Percentiles rank a stretch among this genome's conserved stretches.
Evolutionary conservation across 2,888 invertebrate genomes (phyloP).

Genomic region (Pollenia labialis): DNA sequence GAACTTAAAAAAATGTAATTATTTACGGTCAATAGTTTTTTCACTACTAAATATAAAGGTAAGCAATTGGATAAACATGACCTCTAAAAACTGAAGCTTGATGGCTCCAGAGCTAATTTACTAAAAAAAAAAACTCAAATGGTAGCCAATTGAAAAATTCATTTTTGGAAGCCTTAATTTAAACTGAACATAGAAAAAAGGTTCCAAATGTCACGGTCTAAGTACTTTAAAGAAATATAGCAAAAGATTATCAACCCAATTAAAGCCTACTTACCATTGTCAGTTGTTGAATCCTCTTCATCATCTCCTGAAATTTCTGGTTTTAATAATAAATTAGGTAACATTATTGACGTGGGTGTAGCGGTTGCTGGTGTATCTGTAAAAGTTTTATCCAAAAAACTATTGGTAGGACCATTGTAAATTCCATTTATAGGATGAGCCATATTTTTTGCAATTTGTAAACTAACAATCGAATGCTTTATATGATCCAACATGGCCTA

Average conservation of each 20-base stretch:
- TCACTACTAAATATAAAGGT: too few species aligned
- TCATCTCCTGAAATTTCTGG: slow-evolving; percentile 76
- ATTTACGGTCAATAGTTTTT: too few species aligned
- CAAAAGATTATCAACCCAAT: neutral
- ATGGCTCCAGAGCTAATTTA: too few species aligned
- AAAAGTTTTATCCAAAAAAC: slow-evolving; percentile 54
- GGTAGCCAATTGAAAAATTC: too few species aligned
- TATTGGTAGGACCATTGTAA: slow-evolving; percentile 88
- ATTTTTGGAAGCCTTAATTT: too few species aligned
- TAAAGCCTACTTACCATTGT: slow-evolving; percentile 78
- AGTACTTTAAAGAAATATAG: too few species aligned
- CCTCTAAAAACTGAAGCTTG: too few species aligned
- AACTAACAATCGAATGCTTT: slow-evolving; percentile 98
- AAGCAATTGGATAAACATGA: too few species aligned
- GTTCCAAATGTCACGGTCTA: too few species aligned
- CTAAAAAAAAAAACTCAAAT: too few species aligned
- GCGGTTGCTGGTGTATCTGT: slow-evolving; percentile 72
- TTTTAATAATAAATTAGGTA: slow-evolving; percentile 65
- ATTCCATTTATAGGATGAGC: slow-evolving; percentile 96
- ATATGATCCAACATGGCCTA: slow-evolving; percentile 98
- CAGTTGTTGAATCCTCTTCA: slow-evolving; percentile 80
- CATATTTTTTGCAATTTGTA: slow-evolving; percentile 99
- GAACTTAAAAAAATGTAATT: too few species aligned
- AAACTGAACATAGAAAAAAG: too few species aligned
- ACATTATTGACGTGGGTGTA: slow-evolving; percentile 73